A percentile compares a stretch with the other conserved stretches of the same genome.
Evolutionary conservation across 53 echinoderm and acorn worm species (phyloP).

Genomic region (Temnopleurus reevesii): DNA sequence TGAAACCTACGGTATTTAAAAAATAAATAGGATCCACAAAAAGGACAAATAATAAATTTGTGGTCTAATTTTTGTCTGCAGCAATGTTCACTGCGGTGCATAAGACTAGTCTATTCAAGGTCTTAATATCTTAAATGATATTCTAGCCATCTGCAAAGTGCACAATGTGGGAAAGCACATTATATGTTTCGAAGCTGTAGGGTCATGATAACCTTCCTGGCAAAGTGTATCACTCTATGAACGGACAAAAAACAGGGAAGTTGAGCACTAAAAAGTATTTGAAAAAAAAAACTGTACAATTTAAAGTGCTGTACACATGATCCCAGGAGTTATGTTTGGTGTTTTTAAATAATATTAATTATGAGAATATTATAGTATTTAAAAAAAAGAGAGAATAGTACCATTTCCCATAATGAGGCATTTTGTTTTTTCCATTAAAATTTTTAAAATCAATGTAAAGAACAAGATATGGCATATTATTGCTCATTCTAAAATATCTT

Average conservation of each 20-base stretch:
- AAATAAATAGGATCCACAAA: background rate
- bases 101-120: background rate
- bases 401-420: background rate
- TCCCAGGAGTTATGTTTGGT: background rate
- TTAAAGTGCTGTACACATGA: background rate
- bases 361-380: background rate
- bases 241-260: background rate
- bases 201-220: background rate
- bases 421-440: no score
- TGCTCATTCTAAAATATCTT: no score
- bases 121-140: constrained; percentile 7
- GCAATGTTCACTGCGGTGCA: no score
- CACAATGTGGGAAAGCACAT: background rate
- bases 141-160: background rate
- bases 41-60: no score
- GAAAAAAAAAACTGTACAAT: background rate
- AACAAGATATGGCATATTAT: no score
- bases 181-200: background rate
- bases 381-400: no score
- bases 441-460: no score
- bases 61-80: no score
- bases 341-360: background rate
- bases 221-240: background rate
- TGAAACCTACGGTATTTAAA: background rate
- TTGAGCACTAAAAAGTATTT: background rate